Base-by-base conservation (phyloP, 2,888 invertebrate species). In the Tachina grossa region DNA sequence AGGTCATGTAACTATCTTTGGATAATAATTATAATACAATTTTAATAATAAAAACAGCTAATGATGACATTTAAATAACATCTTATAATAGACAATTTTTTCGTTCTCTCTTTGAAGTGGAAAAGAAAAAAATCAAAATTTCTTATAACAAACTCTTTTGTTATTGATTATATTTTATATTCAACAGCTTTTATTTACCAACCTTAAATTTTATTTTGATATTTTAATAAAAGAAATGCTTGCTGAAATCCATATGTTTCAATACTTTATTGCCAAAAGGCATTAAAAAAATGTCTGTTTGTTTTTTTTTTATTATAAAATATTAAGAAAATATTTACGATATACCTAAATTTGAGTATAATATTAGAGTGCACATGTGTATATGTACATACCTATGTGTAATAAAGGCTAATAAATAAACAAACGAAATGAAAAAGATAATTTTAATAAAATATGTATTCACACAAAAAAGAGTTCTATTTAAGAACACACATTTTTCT, bases 1-100 rank as follows among this genome's bases (percentile, higher is more conserved):
- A 76, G 65, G 66, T 57, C 55, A 66, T 55, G 39, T 55, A 47
- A 76, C 55, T 66, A 76, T 57, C 16, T 47, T 65, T 76, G 11
- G n/a, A 65, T 16, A 39, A 66, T 14, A 19, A 47, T 55, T 10
- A 55, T 53, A 45, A 53, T 65, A n/a, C 3, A 39, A 55, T 22
- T 1, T 11, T 51, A 16, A 51, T 51, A n/a, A 66, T 10, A 51
- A 49, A n/a, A 41, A 66, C 14, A 43, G 10, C 19, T 41, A 31
- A 66, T 31, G 31, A 51, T 47, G 39, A 5, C 31, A 16, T 66
- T 65, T 51, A 51, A 65, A 22, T 22, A 65, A 65, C 22, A 65
- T 47, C 9, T 14, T 9, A 39, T 39, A 22, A n/a, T 9, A 57
- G 57, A 57, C 8, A 14, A 14, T 57, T 57, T 9, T 39, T 14